phyloP scores from a whole-genome alignment of 2,113 vertebrate genomes.

The Colaptes auratus region DNA sequence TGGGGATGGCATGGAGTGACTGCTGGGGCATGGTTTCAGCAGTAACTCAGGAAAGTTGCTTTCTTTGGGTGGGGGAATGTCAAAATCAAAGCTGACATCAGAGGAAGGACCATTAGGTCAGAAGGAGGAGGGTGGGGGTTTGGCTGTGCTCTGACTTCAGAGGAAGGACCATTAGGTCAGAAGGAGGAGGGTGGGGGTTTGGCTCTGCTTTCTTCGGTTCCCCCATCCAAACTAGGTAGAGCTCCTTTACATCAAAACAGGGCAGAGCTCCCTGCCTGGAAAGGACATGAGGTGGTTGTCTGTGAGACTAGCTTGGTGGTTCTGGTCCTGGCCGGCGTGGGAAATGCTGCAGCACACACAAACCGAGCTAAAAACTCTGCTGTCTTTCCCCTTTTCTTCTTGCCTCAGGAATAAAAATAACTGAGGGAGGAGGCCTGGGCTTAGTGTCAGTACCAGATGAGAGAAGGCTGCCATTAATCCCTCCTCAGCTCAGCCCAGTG shows the following conservation, averaged over 20 bases:
- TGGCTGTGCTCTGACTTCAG: too few species aligned
- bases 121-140: too few species aligned
- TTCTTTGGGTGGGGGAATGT: not conserved
- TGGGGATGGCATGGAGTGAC: rapidly evolving
- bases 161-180: too few species aligned
- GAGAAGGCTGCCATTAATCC: not conserved
- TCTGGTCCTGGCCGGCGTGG: not conserved
- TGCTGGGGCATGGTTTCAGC: not conserved
- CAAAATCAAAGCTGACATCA: not conserved
- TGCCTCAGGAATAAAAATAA: not conserved
- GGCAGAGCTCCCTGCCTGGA: not conserved
- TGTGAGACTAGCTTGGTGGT: not conserved
- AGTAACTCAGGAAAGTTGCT: not conserved
- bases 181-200: too few species aligned
- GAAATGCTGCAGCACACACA: not conserved
- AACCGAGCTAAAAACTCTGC: not conserved
- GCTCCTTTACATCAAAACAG: not conserved
- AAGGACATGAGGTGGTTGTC: not conserved
- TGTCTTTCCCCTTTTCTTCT: not conserved
- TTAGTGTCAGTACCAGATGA: not conserved
- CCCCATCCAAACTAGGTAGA: not conserved
- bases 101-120: too few species aligned
- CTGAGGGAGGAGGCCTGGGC: not conserved
- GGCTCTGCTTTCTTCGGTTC: not conserved
- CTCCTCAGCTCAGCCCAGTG: not conserved